Evolutionary conservation across 2,888 invertebrate species (phyloP), one percentile per base, ranked within the genome.

Genomic region (Agapostemon virescens): DNA sequence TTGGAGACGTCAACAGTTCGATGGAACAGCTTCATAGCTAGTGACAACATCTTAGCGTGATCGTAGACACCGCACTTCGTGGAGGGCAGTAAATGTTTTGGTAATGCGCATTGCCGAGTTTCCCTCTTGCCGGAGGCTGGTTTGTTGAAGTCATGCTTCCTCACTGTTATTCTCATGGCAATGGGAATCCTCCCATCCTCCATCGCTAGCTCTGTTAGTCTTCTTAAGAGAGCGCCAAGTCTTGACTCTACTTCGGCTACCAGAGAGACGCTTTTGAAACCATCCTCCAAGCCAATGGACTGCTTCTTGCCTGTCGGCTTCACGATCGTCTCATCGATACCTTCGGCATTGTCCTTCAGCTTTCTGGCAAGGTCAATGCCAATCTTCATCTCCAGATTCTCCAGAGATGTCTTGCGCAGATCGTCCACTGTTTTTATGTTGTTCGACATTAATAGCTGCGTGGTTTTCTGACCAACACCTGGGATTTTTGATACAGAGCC

Each of bases 121-220:
- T 97, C 96, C 79, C 96, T 94, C 88, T 96, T 96, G 87, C 95
- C 95, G 1, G 89, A 87, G 86, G 95, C 94, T 5, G 90, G 87
- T 84, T 95, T 95, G 84, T 94, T 94, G 6, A 94, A 93, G 93
- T 97, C 96, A 87, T 95, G 95, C 91, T 96, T 96, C 63, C 97
- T 93, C 66, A 97, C 93, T 49, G 96, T 96, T 55, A 97, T 94
- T 93, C 96, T 95, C 72, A 97, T 93, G 61, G 96, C 95, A 83
- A 95, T 95, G 42, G 97, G 97, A 89, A 96, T 95, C 86, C 97
- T 95, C 0, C 97, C 97, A 92, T 97, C 97, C 90, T 97, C 96
- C 74, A 95, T 94, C 9, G 97, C 95, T 85, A 97, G 93, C 76
- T 96, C 94, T 83, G 97, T 93, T 76, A 97, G 92, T 88, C 97